Percentiles rank a stretch among this genome's conserved stretches.
phyloP scores from a whole-genome alignment of 2,113 vertebrate genomes.

The Cnemophilus loriae region DNA sequence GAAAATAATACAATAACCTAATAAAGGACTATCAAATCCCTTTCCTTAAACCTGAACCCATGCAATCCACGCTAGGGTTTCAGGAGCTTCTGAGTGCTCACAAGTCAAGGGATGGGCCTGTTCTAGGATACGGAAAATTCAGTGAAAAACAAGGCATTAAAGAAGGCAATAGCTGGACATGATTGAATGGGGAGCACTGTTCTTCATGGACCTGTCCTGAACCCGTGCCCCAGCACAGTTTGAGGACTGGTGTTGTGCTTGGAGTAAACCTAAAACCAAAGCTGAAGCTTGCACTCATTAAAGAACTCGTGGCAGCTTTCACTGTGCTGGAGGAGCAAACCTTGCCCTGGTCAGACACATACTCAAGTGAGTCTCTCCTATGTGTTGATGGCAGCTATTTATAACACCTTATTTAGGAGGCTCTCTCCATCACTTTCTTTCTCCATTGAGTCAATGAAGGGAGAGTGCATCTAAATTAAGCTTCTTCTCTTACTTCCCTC shows the following conservation, averaged over 20 bases:
- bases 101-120: background rate
- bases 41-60: background rate
- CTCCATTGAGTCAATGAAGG: slow-evolving; percentile 1
- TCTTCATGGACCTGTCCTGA: slow-evolving; percentile 25
- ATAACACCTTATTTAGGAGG: background rate
- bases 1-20: background rate
- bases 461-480: background rate
- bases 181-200: slow-evolving; percentile 50
- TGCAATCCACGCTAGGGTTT: background rate
- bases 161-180: slow-evolving; percentile 7
- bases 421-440: slow-evolving; percentile 6
- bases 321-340: background rate
- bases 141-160: slow-evolving; percentile 45
- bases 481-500: background rate
- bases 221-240: background rate
- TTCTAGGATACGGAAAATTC: slow-evolving; percentile 39
- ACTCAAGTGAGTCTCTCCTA: background rate
- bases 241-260: slow-evolving; percentile 35
- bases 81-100: background rate
- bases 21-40: background rate
- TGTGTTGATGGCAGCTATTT: background rate
- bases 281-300: background rate
- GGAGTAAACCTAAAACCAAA: slow-evolving; percentile 47
- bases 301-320: background rate
- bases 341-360: background rate